Base-by-base conservation (phyloP, 2,113 vertebrate genomes). In the Brachyhypopomus gauderio region DNA sequence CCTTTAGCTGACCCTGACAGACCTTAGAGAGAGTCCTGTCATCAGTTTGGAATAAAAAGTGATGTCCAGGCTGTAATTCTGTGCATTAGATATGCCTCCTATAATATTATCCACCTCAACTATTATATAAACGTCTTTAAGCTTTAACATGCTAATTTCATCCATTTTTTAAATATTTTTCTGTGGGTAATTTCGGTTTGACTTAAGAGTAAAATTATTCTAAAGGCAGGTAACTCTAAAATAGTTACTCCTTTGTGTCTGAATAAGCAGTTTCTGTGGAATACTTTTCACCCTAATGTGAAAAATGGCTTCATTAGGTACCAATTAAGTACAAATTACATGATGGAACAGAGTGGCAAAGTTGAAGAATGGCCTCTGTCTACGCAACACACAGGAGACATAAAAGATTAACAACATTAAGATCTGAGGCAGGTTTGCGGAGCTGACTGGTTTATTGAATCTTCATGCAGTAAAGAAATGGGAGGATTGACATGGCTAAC, bases 231-330 rank as follows among this genome's bases (percentile, higher is more conserved):
- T 56, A 52, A 38, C 30, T 20, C 30, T 48, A 66, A 75, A 82
- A 78, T 72, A 84, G 70, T 67, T 79, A 56, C 71, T 77, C 14
- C 82, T 83, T 59, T 79, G 14, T 77, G 77, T 78, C 23, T 59
- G 84, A 87, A 87, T 85, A 78, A 72, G 70, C 41, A 85, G 77
- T 78, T 86, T 88, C 87, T 70, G 48, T 77, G 60, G 85, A 78
- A 82, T 85, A 72, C 55, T 22, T 79, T 83, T 81, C 82, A 36
- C 71, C 76, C 60, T 77, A 81, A 85, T 87, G 88, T 88, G 86
- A 92, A 86, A 90, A 91, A 92, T 91, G 63, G 82, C 78, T 77
- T 86, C 84, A 88, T 91, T 90, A 90, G 83, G 9, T 62, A 48
- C 81, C 87, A 90, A 92, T 91, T 90, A 90, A 83, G 76, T 73